Evolutionary conservation across 2,888 invertebrate species (phyloP), one percentile per base, ranked within the genome.

Genomic region (Diplazon laetatorius): DNA sequence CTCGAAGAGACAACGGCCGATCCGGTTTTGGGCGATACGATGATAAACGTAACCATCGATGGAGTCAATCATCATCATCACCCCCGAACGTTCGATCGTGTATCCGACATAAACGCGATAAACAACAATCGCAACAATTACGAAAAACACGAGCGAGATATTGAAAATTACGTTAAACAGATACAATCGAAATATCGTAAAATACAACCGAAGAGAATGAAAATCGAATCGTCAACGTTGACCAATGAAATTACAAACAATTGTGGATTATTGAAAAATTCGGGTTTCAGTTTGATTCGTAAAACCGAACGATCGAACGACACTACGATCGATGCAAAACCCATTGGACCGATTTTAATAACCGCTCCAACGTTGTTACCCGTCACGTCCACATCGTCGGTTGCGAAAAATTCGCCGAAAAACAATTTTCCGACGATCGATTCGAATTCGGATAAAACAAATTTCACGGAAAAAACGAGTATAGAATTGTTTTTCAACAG

Each of bases 401-500:
- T 25, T 39, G 62, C 44, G 14, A 44, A 59, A 37, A 44, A 12
- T 14, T 10, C 14, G 57, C 35, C 46, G 30, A 63, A 30, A 81
- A 82, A 39, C 37, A 20, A 9, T 77, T 81, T 52, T 66, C 39
- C 66, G 5, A 39, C 22, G 12, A 12, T 2, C 6, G 25, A 42
- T 9, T 1, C 46, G 42, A 74, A 44, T 30, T 37, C 78, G 0
- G 82, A 79, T 5, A 8, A 42, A 9, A 16, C 81, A 20, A 68
- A 81, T 4, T 79, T 78, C 2, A 76, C 84, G 55, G 86, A 82
- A 0, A 88, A 87, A 76, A 85, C 77, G 2, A 85, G 86, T 72
- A 84, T 88, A 59, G 89, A 91, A 76, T 63, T 86, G 2, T 91
- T 91, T 83, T 91, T 91, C 18, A 86, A 86, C 10, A 90, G 88